Conservation (phyloP, 1,140 invertebrate species). For the Radopholus similis region DNA sequence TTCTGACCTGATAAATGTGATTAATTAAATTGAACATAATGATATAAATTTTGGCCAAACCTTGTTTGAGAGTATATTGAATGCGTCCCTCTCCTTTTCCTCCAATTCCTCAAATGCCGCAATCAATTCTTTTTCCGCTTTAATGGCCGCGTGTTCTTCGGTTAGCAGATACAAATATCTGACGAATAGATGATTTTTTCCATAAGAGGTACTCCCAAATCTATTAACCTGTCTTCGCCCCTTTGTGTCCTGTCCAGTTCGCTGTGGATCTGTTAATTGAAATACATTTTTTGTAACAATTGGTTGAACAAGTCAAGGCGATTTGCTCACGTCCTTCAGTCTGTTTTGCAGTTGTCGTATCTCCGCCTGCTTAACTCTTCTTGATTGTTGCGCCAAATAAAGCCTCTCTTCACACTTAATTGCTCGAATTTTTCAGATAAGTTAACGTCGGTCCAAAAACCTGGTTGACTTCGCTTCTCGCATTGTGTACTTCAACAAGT, state of each 20-base stretch:
- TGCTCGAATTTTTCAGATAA: constrained; percentile 9
- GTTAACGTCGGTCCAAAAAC: constrained; percentile 1
- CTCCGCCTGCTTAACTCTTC: constrained; percentile 66
- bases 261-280: no score
- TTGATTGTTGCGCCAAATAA: constrained; percentile 28
- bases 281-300: no score
- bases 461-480: constrained; percentile 28
- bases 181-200: not conserved
- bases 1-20: constrained; percentile 63
- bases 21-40: not conserved
- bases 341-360: constrained; percentile 66
- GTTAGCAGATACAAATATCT: constrained; percentile 67
- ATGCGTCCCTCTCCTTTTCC: constrained; percentile 68
- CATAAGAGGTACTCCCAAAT: not conserved
- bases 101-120: constrained; percentile 61
- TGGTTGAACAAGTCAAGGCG: no score
- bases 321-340: constrained; percentile 68
- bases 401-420: constrained; percentile 32
- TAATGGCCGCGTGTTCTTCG: constrained; percentile 61
- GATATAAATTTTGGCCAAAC: constrained; percentile 20
- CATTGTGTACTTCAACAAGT: constrained; percentile 27
- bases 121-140: constrained; percentile 42
- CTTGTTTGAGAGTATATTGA: constrained; percentile 68
- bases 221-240: constrained; percentile 66
- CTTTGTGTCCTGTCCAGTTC: constrained; percentile 71